Percentiles rank a stretch among this genome's conserved stretches.
Conservation (phyloP, 1,140 invertebrate species). For the Neodiprion virginianus region DNA sequence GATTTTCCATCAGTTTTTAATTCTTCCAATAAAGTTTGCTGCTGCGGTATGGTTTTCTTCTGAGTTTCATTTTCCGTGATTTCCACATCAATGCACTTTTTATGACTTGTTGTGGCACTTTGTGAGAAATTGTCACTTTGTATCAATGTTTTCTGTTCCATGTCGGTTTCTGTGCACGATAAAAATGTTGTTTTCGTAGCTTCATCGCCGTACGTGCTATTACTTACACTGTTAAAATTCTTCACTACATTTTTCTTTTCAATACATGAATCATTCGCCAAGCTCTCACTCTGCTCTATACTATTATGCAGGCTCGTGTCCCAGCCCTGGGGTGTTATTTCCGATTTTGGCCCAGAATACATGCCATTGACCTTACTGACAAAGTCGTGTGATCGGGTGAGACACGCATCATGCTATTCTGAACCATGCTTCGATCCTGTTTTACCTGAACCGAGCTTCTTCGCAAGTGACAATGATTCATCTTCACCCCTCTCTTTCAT, state of each 20-base stretch:
- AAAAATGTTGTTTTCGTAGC: too few relatives aligned
- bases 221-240: too few relatives aligned
- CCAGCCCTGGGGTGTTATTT: neutral
- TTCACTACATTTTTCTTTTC: too few relatives aligned
- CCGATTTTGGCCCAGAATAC: neutral
- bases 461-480: neutral
- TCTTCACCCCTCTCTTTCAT: neutral
- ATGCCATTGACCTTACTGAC: neutral
- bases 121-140: neutral
- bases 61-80: neutral
- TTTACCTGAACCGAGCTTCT: neutral
- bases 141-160: too few relatives aligned
- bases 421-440: neutral
- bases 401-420: conserved; percentile 1
- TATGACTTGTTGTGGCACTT: neutral
- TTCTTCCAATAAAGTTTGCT: neutral
- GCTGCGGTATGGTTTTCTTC: neutral
- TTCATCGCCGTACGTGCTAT: too few relatives aligned
- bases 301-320: neutral
- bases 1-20: neutral
- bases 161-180: too few relatives aligned
- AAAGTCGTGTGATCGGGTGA: neutral
- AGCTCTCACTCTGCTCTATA: neutral
- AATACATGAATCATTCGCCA: neutral
- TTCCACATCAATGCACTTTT: neutral